Evolutionary conservation across 1,140 invertebrate genomes (phyloP).

Genomic region (Polypedilum pembai): DNA sequence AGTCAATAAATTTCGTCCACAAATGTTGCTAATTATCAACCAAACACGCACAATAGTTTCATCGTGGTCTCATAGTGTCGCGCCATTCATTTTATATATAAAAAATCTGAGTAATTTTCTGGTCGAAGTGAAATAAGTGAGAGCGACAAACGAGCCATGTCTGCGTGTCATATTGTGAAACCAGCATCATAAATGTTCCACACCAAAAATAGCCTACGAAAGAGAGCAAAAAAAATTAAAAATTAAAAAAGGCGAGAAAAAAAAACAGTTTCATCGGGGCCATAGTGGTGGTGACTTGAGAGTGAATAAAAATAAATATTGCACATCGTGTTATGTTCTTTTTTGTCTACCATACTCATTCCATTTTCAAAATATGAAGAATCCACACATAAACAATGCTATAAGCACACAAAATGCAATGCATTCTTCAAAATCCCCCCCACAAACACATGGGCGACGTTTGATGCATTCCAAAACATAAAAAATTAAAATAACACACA

Average conservation of each 20-base stretch:
- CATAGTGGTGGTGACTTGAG: not conserved
- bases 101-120: conserved; percentile 4
- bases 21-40: conserved; percentile 13
- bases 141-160: conserved; percentile 21
- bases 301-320: conserved; percentile 20
- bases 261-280: not conserved
- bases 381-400: conserved; percentile 8
- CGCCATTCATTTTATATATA: not conserved
- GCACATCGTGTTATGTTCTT: not conserved
- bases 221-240: not conserved
- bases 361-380: not conserved
- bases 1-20: not conserved
- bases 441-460: not conserved
- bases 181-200: conserved; percentile 28
- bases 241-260: conserved; percentile 1
- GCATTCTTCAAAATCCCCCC: not conserved
- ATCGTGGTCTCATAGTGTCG: not conserved
- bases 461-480: conserved; percentile 5
- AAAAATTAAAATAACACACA: conserved; percentile 25
- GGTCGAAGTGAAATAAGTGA: not conserved
- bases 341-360: not conserved
- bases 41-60: not conserved
- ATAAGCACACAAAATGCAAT: not conserved
- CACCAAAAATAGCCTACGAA: not conserved
- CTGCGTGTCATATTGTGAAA: conserved; percentile 22